Evolutionary conservation across 2,113 vertebrate species (phyloP), one percentile per base, ranked within the genome.

Genomic region (Drymodes brunneopygia): DNA sequence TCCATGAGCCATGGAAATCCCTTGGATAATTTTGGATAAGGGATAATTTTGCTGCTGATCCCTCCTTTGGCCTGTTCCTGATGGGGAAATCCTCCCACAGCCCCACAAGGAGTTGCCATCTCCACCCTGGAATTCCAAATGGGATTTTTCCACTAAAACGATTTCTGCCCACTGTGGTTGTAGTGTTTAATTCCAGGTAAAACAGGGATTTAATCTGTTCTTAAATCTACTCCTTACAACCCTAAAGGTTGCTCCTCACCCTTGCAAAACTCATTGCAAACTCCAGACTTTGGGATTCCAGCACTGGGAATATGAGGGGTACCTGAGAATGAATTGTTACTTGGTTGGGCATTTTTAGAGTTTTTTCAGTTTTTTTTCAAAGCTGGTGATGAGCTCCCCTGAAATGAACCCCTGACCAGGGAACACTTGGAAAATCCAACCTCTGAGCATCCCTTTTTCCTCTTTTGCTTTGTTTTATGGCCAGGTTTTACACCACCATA

Each of bases 271-370:
- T 50, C 29, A 3, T 0, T 11, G n/a, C 47, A 17, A 36, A 5
- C 21, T 8, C 29, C n/a, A 36, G 28, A 14, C 40, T 4, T 15
- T 44, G 74, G 57, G 79, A 24, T 61, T 70, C 60, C 72, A 67
- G 29, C n/a, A 0, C 31, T 16, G 47, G 56, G 24, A 33, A 22
- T 35, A 1, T 1, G 6, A 10, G 11, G 0, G 4, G 3, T 12
- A 3, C 27, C 24, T 17, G 33, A 6, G 9, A 4, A 6, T 1
- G 19, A 47, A 4, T 14, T 44, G 35, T 7, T 10, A 16, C 60
- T 64, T 9, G 2, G 3, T 13, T 40, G 65, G 35, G 48, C 1
- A 45, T 53, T 53, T 69, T 24, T 31, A 22, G 35, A 17, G 3
- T 33, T 75, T 53, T 12, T 36, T 28, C 4, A 11, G 15, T 9